Evolutionary conservation across 1,140 invertebrate species (phyloP), one percentile per base, ranked within the genome.

Genomic region (Catajapyx aquilonaris): DNA sequence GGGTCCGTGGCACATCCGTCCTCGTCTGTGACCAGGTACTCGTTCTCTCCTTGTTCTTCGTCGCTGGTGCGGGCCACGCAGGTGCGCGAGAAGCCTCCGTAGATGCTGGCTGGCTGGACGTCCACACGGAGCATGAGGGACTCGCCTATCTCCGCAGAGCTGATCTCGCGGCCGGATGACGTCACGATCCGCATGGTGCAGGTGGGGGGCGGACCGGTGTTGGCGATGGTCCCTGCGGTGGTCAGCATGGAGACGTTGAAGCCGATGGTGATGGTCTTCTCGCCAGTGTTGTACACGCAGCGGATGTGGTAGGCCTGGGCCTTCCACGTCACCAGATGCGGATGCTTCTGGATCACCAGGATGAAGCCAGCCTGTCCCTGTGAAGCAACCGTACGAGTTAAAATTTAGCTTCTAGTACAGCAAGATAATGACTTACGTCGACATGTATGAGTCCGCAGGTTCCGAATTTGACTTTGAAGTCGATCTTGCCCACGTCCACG

Each of bases 171-270:
- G 9, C 86, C 87, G 35, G 74, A 76, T 21, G 76, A 69, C 10
- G 83, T 81, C 3, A 86, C 80, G 38, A 93, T 93, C 46, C 75
- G 74, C 85, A 93, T 91, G 31, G 78, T 64, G 55, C 87, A 93
- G 4, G 78, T 83, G 2, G 87, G 87, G 34, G 87, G 86, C 31
- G 86, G 86, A 20, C 86, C 86, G 3, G 86, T 90, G 47, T 93
- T 93, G 5, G 86, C 85, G 46, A 93, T 91, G 0, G 87, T 93
- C 19, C 85, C 86, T 2, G 85, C 84, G 3, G 86, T 91, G 1
- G 86, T 93, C 35, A 91, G 58, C 85, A 91, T 91, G 0, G 84
- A 87, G 1, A 93, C 85, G 48, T 91, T 91, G 53, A 93, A 91
- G 5, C 85, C 85, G 4, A 91, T 59, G 0, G 81, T 90, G 0